Base-by-base conservation (phyloP, 2,797 vertebrate genomes). In the Thunnus albacares region DNA sequence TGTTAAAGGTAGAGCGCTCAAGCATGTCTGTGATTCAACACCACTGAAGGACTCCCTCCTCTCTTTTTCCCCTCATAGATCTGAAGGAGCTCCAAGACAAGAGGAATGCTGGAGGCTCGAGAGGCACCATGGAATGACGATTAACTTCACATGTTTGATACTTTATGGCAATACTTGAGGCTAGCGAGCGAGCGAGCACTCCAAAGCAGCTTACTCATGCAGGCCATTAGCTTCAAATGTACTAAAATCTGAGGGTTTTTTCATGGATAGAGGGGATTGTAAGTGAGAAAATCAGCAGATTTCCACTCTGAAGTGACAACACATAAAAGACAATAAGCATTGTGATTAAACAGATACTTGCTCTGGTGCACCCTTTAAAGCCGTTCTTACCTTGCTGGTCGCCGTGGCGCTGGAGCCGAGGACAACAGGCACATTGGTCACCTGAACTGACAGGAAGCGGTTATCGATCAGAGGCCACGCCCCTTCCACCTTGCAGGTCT, bases 401-500 rank as follows among this genome's bases (percentile, higher is more conserved):
- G 96, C 96, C 0, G 96, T 97, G 84, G 96, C 96, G 3, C 96
- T 96, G 62, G 95, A 96, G 24, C 95, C 96, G 0, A 93, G 92
- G 41, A 96, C 94, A 9, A 97, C 96, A 0, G 95, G 95, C 26
- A 97, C 96, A 2, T 96, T 97, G 85, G 96, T 97, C 91, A 97
- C 96, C 93, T 96, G 96, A 74, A 97, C 96, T 0, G 96, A 96
- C 86, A 97, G 91, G 93, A 94, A 96, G 77, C 91, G 93, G 83
- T 96, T 96, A 69, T 97, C 96, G 2, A 97, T 96, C 69, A 97
- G 93, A 11, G 96, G 96, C 96, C 96, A 97, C 33, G 96, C 96
- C 70, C 96, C 96, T 67, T 96, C 96, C 71, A 97, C 96, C 80
- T 96, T 95, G 87, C 96, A 96, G 18, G 96, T 97, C 93, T 96